Evolutionary conservation across 2,113 vertebrate genomes (phyloP).

Genomic region (Mesoclemmys tuberculata): DNA sequence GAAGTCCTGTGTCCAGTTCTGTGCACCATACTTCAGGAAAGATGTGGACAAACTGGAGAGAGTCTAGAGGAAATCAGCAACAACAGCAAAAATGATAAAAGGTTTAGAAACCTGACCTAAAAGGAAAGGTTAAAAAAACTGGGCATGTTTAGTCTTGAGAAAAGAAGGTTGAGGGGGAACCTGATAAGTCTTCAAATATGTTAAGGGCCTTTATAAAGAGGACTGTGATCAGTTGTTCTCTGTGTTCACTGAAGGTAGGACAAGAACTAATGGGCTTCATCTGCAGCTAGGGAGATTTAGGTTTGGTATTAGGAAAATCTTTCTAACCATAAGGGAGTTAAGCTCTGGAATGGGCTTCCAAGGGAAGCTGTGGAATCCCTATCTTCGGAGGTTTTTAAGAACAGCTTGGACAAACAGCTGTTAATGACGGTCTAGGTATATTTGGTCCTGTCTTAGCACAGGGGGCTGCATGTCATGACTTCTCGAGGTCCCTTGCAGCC

Average conservation of each 20-base stretch:
- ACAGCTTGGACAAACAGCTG: not conserved
- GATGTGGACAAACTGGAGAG: not conserved
- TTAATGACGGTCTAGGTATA: not conserved
- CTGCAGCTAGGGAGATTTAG: not conserved
- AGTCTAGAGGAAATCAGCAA: not conserved
- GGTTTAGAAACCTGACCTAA: not conserved
- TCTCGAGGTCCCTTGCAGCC: not conserved
- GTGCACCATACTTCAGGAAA: not conserved
- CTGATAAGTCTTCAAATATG: not conserved
- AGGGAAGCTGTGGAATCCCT: not conserved
- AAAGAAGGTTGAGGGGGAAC: not conserved
- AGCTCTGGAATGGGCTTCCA: not conserved
- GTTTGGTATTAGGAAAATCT: not conserved
- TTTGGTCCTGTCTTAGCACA: not conserved
- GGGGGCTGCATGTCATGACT: not conserved
- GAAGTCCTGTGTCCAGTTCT: not conserved
- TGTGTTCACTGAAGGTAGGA: not conserved
- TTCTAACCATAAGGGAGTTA: not conserved
- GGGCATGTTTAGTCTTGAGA: not conserved
- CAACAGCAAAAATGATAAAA: not conserved
- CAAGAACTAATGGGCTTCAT: not conserved
- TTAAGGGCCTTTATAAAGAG: not conserved
- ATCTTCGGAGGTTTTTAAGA: not conserved
- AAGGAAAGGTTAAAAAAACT: not conserved
- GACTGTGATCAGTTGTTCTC: not conserved